A percentile compares a stretch with the other conserved stretches of the same genome.
Conservation (phyloP, 2,888 invertebrate species). For the Germaria angustata region DNA sequence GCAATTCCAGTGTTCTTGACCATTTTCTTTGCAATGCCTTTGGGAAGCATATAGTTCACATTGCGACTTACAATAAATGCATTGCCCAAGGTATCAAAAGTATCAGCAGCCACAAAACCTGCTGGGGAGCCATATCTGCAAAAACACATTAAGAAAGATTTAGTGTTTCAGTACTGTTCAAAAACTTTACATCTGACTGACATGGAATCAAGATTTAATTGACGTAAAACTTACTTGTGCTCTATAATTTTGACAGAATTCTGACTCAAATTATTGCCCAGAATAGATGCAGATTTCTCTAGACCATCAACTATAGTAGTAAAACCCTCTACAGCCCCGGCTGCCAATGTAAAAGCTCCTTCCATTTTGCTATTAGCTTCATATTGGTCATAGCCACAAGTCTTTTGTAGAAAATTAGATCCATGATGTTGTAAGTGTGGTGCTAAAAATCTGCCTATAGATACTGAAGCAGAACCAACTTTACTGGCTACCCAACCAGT, state of each 20-base stretch:
- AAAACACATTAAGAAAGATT: background rate
- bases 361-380: slow-evolving; percentile 82
- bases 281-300: slow-evolving; percentile 85
- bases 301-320: slow-evolving; percentile 86
- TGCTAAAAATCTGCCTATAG: slow-evolving; percentile 84
- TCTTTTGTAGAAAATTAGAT: slow-evolving; percentile 82
- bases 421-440: slow-evolving; percentile 86
- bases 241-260: slow-evolving; percentile 88
- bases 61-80: slow-evolving; percentile 84
- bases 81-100: slow-evolving; percentile 86
- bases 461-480: slow-evolving; percentile 85
- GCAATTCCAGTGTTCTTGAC: slow-evolving; percentile 84
- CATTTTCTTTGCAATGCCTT: slow-evolving; percentile 84
- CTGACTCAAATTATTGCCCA: slow-evolving; percentile 84
- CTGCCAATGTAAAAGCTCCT: slow-evolving; percentile 84
- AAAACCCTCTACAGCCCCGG: slow-evolving; percentile 86
- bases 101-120: slow-evolving; percentile 84
- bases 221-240: slow-evolving; percentile 83
- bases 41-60: slow-evolving; percentile 84
- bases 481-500: slow-evolving; percentile 83
- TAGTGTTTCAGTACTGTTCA: background rate
- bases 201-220: background rate
- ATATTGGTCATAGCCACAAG: slow-evolving; percentile 81
- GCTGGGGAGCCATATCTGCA: slow-evolving; percentile 85
- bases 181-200: no score